Evolutionary conservation across 2,888 invertebrate species (phyloP), one percentile per base, ranked within the genome.

Genomic region (Erebia aethiops): DNA sequence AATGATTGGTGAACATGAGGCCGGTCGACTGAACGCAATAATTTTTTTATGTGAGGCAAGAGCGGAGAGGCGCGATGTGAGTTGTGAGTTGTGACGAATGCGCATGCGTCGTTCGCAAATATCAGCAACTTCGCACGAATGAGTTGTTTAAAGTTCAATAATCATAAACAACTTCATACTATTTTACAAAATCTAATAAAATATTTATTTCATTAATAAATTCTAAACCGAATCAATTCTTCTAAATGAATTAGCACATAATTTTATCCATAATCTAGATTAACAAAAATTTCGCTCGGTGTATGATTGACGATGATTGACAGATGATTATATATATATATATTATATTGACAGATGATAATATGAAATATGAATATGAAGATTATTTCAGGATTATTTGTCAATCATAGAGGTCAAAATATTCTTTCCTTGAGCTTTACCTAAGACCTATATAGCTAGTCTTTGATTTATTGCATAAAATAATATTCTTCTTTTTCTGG

Each of bases 31-130:
- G 78, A 78, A 78, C 83, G 84, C 83, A 86, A 87, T 70, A 35
- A 35, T 35, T 35, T 81, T 90, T 88, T 94, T 94, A 95, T 95
- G 95, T 95, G 91, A n/a, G n/a, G n/a, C n/a, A n/a, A n/a, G n/a
- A n/a, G n/a, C n/a, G n/a, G n/a, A n/a, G n/a, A n/a, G n/a, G 92
- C 88, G 86, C 87, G 94, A 94, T 93, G 84, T 79, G 26, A 26
- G 21, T 21, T 21, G 21, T 21, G 21, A 21, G 21, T 21, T 1
- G 21, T 21, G 81, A 79, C 80, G 83, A 94, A 81, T 94, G 94
- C 95, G 95, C 96, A 95, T 94, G 95, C 95, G 94, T 87, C 79
- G 80, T 84, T 84, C 80, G 76, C 70, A 77, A 80, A 77, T 77
- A 57, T 46, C 57, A 58, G 49, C 77, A 86, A 84, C 87, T 90